Base-by-base conservation (phyloP, 2,797 vertebrate genomes). In the Tympanoctomys barrerae region DNA sequence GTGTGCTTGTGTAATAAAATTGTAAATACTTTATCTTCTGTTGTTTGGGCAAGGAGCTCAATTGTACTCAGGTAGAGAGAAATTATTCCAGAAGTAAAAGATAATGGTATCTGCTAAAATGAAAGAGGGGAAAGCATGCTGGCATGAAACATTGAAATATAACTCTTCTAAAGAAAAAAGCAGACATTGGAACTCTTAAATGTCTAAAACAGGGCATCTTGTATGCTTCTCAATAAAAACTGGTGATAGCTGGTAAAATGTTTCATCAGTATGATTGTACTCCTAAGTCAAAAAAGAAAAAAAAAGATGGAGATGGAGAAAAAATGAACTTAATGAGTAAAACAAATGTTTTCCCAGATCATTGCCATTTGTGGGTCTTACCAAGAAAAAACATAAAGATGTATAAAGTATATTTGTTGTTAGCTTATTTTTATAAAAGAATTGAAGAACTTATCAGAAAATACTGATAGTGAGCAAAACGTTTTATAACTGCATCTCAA, bases 121-220 rank as follows among this genome's bases (percentile, higher is more conserved):
- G 88, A 96, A 97, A 73, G 66, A 31, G 36, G 18, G 42, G 59
- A 64, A 79, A 61, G 75, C 66, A 57, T 94, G 66, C 94, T 94
- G 91, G 94, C 96, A 85, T 90, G 31, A 49, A 94, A 64, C 70
- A 93, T 16, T 93, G 96, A 96, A 94, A 97, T 94, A 90, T 24
- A 95, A 97, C 64, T 95, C 96, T 96, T 79, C 85, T 97, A 89
- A 97, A 94, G 92, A 94, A 94, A 89, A 97, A 96, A 96, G 39
- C 97, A 97, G 95, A 97, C 92, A 79, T 75, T 84, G 77, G 95
- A 96, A 94, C 71, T 91, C 86, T 90, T 95, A 97, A 97, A 96
- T 97, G 95, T 97, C 92, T 97, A 97, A 96, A 98, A 95, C 97
- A 97, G 97, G 93, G 83, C 84, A 92, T 96, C 93, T 90, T 96